Evolutionary conservation across 2,797 vertebrate species (phyloP), one percentile per base, ranked within the genome.

Genomic region (Sternotherus odoratus): DNA sequence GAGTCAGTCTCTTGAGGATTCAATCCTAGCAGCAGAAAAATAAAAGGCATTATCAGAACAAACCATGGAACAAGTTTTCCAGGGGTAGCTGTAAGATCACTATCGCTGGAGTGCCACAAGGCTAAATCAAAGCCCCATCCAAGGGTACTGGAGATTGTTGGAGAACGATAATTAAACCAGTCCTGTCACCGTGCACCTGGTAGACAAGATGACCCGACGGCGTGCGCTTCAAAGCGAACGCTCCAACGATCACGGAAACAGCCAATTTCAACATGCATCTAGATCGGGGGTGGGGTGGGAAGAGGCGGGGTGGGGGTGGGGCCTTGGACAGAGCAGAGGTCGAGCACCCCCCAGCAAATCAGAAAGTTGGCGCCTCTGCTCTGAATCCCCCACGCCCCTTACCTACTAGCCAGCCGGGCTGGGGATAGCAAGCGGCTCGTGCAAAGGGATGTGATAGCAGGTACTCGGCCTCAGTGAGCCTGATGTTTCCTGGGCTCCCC

Each of bases 381-480:
- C 51, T 87, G 43, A 46, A 19, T 63, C 10, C 46, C 48, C 11
- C 46, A 43, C 46, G 53, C 56, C 56, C 28, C 3, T 51, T 16
- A 15, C 3, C 33, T 79, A 36, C 19, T 43, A 88, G 87, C 88
- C 82, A 79, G 11, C 51, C 9, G 3, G 43, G 36, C 1, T 1
- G 48, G 19, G 50, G 16, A 19, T 6, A 24, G 82, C 0, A 4
- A 57, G 4, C 17, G n/a, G 19, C 82, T 79, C 48, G 60, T 16
- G n/a, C 15, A 19, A 0, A 1, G 19, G 54, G 16, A 7, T 3
- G 0, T 54, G 79, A 81, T 12, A 43, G 66, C 60, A 17, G 30
- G 33, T 63, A 16, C 17, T 63, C 60, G 4, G 15, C 60, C 7
- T 63, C 60, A 17, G 33, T 19, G 60, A 16, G 16, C 60, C n/a